Percentiles rank a stretch among this genome's conserved stretches.
phyloP scores from a whole-genome alignment of 2,888 invertebrate species.

The Netelia inedita region DNA sequence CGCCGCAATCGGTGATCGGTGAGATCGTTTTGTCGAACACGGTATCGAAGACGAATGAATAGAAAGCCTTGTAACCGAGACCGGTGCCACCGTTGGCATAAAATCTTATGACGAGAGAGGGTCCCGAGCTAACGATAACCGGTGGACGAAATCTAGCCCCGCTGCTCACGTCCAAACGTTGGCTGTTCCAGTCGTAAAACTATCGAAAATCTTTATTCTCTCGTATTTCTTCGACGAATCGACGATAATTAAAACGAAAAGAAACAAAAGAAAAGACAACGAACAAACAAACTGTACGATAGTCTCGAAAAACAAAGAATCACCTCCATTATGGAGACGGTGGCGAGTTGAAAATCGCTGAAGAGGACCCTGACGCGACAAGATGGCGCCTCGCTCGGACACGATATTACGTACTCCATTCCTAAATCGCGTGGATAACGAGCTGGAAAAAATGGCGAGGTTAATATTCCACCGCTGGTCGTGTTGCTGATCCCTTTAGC shows the following conservation, averaged over 20 bases:
- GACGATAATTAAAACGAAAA: too few relatives aligned
- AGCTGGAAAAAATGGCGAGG: constrained; percentile 90
- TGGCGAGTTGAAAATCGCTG: constrained; percentile 89
- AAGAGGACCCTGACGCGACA: constrained; percentile 89
- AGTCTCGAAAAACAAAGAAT: neutral
- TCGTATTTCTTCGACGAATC: neutral
- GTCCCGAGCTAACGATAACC: constrained; percentile 88
- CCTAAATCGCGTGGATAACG: constrained; percentile 89
- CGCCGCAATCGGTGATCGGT: constrained; percentile 88
- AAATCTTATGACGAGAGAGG: constrained; percentile 88
- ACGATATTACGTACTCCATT: constrained; percentile 88
- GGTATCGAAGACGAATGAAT: constrained; percentile 85
- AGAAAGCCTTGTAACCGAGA: constrained; percentile 89
- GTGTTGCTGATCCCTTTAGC: constrained; percentile 80
- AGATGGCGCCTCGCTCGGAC: constrained; percentile 85
- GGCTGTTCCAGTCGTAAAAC: constrained; percentile 90
- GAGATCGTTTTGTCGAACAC: constrained; percentile 80
- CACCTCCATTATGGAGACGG: constrained; percentile 89
- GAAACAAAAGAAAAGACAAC: neutral
- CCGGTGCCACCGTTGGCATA: constrained; percentile 90
- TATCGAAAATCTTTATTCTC: constrained; percentile 75
- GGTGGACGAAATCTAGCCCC: constrained; percentile 90
- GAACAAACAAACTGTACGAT: neutral
- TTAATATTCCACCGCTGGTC: constrained; percentile 86
- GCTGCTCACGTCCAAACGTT: constrained; percentile 88